Evolutionary conservation across 2,113 vertebrate species (phyloP).

Genomic region (Mionectes macconnelli): DNA sequence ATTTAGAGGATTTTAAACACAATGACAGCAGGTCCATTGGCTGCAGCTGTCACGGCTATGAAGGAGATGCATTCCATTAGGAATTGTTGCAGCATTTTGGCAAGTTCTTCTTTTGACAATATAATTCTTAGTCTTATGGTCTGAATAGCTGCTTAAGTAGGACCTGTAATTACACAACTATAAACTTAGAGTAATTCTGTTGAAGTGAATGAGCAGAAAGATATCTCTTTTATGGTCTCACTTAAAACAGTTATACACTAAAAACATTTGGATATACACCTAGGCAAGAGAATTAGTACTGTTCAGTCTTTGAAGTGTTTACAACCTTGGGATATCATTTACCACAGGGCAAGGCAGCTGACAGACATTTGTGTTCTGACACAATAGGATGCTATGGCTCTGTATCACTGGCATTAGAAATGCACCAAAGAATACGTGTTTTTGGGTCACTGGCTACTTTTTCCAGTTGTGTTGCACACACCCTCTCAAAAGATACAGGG

Average conservation of each 20-base stretch:
- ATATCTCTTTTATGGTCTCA: neutral
- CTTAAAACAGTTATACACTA: neutral
- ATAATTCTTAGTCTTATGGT: neutral
- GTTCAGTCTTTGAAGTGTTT: neutral
- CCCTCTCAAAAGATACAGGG: neutral
- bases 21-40: neutral
- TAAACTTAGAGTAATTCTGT: neutral
- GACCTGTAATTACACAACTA: neutral
- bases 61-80: neutral
- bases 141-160: neutral
- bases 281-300: neutral
- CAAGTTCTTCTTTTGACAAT: neutral
- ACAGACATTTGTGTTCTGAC: neutral
- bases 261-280: neutral
- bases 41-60: neutral
- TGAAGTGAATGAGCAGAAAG: neutral
- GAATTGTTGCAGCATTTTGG: neutral
- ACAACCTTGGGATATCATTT: neutral
- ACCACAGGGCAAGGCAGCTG: rapidly evolving
- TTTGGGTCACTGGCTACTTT: neutral
- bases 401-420: neutral
- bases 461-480: neutral
- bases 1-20: neutral
- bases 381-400: neutral
- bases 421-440: neutral